phyloP scores from a whole-genome alignment of 2,888 invertebrate species.

The Dasypogon diadema region DNA sequence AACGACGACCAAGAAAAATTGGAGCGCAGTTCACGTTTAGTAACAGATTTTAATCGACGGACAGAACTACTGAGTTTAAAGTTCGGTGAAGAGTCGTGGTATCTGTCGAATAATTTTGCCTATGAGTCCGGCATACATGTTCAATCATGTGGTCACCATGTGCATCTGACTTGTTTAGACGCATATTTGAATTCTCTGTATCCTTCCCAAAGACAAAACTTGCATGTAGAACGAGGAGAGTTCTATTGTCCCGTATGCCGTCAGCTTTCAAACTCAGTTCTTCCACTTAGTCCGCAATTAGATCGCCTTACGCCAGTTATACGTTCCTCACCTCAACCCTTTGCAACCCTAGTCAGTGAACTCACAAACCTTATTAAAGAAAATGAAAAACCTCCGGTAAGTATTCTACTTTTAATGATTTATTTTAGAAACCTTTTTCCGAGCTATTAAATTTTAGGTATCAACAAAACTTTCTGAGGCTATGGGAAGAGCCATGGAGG shows the following conservation, averaged over 20 bases:
- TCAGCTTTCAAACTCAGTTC: slow-evolving; percentile 89
- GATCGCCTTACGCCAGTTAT: slow-evolving; percentile 77
- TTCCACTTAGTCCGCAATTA: slow-evolving; percentile 83
- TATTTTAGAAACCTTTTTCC: too few relatives aligned
- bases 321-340: slow-evolving; percentile 70
- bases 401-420: too few relatives aligned
- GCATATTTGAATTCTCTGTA: slow-evolving; percentile 89
- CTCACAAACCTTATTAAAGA: slow-evolving; percentile 75
- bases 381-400: slow-evolving; percentile 76
- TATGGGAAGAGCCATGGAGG: slow-evolving; percentile 93
- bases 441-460: slow-evolving; percentile 70
- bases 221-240: slow-evolving; percentile 84
- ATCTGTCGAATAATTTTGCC: slow-evolving; percentile 82
- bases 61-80: slow-evolving; percentile 81
- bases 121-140: slow-evolving; percentile 95
- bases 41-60: slow-evolving; percentile 81
- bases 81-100: slow-evolving; percentile 86
- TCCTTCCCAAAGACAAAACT: slow-evolving; percentile 80
- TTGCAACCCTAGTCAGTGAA: slow-evolving; percentile 67
- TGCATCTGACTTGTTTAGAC: slow-evolving; percentile 94
- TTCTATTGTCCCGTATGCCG: slow-evolving; percentile 96
- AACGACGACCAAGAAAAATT: slow-evolving; percentile 74
- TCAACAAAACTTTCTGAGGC: slow-evolving; percentile 84
- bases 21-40: slow-evolving; percentile 75
- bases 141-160: slow-evolving; percentile 96